phyloP scores from a whole-genome alignment of 2,888 invertebrate species.

The Lasioglossum lativentre region DNA sequence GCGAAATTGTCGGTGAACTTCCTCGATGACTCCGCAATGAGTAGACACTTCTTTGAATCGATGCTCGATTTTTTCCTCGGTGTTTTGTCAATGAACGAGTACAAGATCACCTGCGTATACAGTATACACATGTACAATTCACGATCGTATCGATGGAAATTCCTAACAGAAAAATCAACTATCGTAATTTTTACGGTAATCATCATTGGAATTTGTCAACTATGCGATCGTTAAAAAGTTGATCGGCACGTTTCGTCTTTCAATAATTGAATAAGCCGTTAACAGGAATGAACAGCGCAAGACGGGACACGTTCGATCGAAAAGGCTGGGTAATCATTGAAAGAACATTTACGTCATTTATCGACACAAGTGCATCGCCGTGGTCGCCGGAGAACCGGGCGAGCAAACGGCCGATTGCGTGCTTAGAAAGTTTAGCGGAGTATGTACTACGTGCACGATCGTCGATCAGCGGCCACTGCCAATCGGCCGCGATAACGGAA shows the following conservation, averaged over 20 bases:
- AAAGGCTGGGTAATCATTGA: neutral
- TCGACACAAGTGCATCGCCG: slow-evolving; percentile 36
- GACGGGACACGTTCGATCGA: neutral
- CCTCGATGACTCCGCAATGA: neutral
- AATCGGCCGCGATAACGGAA: slow-evolving; percentile 78
- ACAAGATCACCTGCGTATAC: neutral
- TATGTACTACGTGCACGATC: slow-evolving; percentile 58
- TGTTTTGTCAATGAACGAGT: neutral
- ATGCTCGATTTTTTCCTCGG: neutral
- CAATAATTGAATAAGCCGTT: neutral
- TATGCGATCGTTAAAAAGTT: neutral
- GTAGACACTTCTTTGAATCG: neutral
- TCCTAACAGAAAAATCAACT: neutral
- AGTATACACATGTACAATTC: too few species aligned
- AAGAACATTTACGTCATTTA: slow-evolving; percentile 37
- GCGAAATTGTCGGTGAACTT: neutral
- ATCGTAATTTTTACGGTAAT: neutral
- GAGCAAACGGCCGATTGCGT: slow-evolving; percentile 51
- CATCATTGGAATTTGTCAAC: neutral
- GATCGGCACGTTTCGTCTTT: neutral
- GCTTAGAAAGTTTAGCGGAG: slow-evolving; percentile 73
- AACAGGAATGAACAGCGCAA: neutral
- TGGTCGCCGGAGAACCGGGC: slow-evolving; percentile 10
- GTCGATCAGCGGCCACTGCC: slow-evolving; percentile 69
- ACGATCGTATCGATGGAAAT: neutral